Percentiles rank a stretch among this genome's conserved stretches.
phyloP scores from a whole-genome alignment of 2,797 vertebrate species.

The Morelia viridis region DNA sequence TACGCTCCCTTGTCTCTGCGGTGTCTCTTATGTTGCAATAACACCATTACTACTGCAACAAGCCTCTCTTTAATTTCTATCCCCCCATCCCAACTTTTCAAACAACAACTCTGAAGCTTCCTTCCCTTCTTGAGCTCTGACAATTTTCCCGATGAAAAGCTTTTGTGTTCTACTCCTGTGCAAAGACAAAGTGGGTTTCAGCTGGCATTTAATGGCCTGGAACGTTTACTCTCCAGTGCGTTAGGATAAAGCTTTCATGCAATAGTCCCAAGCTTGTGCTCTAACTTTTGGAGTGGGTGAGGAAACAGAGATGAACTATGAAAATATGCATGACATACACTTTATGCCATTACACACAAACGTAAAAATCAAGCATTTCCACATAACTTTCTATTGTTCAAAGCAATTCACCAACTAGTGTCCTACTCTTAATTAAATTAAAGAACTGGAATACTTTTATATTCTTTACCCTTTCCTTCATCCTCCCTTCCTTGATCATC shows the following conservation, averaged over 20 bases:
- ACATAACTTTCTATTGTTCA: not conserved
- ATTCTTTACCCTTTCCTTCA: not conserved
- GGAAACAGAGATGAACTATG: not conserved
- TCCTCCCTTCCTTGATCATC: not conserved
- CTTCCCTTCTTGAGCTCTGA: not conserved
- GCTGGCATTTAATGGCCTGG: constrained; percentile 21
- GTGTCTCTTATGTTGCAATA: not conserved
- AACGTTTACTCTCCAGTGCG: not conserved
- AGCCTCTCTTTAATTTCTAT: not conserved
- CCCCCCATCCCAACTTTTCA: not conserved
- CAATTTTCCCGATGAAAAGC: not conserved
- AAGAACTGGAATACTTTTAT: not conserved
- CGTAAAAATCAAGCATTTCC: too few relatives aligned
- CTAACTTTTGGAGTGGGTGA: not conserved
- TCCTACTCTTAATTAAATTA: not conserved
- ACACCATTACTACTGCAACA: accelerated
- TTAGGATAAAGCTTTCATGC: constrained; percentile 1
- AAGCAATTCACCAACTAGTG: not conserved
- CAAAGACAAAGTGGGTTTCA: not conserved
- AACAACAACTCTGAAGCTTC: not conserved
- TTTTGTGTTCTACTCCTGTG: not conserved
- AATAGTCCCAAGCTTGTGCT: not conserved
- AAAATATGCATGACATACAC: not conserved
- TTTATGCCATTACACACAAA: not conserved
- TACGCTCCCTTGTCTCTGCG: too few relatives aligned